Conservation (phyloP, 2,797 vertebrate genomes). For the Varecia variegata region DNA sequence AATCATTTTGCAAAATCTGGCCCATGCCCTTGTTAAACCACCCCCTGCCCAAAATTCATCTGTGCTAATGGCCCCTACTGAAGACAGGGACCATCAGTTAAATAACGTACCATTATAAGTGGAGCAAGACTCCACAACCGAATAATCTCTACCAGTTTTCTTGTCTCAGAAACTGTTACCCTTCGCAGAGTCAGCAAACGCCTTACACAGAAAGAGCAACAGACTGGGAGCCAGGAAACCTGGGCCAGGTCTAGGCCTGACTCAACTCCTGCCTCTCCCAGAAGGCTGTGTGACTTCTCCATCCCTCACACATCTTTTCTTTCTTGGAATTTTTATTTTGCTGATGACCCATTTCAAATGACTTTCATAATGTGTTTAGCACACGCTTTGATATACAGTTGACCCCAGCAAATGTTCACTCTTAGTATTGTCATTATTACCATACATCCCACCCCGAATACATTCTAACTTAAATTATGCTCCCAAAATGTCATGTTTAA, state of each 20-base stretch:
- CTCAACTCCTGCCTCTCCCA: not conserved
- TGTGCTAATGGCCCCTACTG: not conserved
- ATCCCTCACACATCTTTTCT: not conserved
- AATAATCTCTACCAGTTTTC: not conserved
- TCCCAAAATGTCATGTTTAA: slow-evolving; percentile 5
- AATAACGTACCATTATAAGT: not conserved
- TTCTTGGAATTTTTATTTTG: not conserved
- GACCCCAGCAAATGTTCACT: not conserved
- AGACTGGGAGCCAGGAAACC: not conserved
- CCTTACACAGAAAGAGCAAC: not conserved
- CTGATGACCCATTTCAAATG: not conserved
- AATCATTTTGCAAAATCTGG: not conserved
- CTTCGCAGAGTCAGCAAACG: not conserved
- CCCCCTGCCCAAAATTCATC: not conserved
- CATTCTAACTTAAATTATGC: not conserved
- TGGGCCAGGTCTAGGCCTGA: not conserved
- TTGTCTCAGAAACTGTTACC: not conserved
- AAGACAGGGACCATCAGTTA: not conserved
- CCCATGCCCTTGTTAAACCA: not conserved
- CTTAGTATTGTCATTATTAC: not conserved
- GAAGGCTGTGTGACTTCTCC: not conserved
- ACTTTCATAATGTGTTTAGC: not conserved
- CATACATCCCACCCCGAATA: not conserved
- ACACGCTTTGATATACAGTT: not conserved
- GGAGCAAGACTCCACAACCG: not conserved